Evolutionary conservation across 92 coral and sea anemone genomes (phyloP), one percentile per base, ranked within the genome.

Genomic region (Scolanthus callimorphus): DNA sequence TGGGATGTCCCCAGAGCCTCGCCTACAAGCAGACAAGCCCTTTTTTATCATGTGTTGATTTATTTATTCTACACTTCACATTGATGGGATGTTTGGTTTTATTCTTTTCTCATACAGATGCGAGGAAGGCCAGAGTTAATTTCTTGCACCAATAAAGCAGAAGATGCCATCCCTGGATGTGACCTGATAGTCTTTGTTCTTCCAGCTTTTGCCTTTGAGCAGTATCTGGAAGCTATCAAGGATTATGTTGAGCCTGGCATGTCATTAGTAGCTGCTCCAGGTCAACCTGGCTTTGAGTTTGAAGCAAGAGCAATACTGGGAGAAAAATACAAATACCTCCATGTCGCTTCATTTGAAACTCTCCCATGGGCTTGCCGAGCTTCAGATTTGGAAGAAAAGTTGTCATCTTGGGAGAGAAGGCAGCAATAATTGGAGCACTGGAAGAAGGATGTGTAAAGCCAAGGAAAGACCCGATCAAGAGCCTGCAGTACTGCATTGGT

Each of bases 351-450:
- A 6, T 67, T 67, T 27, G 73, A 67, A 49, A 37, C 73, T 3
- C 43, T 67, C 2, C 73, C 73, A 2, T 67, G 74, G 74, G 74
- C 59, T 23, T 55, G 65, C 15, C 52, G 74, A 11, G 23, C 23
- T 20, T 10, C 12, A 4, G 52, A 46, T 46, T 46, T 20, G 52
- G 52, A 9, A 11, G 23, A 46, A 4, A 11, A 21, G 12, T 11
- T 20, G 52, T 6, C 19, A 4, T 46, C 12, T 19, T 46, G 4
- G n/a, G 52, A 4, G 23, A 11, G 12, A 46, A 46, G 23, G 52
- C 8, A 10, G 4, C 52, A 4, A 11, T 46, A 9, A 11, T 46
- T 10, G 52, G 52, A 6, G 52, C 52, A 9, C 4, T 46, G 11
- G 19, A 46, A 46, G 23, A 10, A 46, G 52, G 52, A 9, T 4